These are phyloP conservation scores for Zaprionus inermis DNA, from an alignment of 1,140 invertebrate species.

Conservation along the genomic window DNA sequence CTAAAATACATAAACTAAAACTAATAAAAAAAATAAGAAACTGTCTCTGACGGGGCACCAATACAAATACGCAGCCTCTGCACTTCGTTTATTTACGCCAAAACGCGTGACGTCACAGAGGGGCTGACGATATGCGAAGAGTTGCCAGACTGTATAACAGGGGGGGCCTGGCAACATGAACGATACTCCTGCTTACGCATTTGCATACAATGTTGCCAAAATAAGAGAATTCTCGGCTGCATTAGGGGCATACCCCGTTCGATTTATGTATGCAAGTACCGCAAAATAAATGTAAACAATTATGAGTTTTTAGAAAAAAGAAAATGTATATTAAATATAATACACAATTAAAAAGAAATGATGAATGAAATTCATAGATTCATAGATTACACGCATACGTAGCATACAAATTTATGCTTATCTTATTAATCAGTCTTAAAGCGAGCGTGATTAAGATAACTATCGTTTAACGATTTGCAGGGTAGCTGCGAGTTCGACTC, in stretches of 20 bases:
- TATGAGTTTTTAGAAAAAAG: not conserved
- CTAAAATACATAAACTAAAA: conserved; percentile 55
- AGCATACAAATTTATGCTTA: not conserved
- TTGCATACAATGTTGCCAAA: not conserved
- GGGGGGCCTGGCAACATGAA: not conserved
- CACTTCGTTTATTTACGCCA: not conserved
- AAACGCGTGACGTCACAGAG: conserved; percentile 17
- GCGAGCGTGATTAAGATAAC: not conserved
- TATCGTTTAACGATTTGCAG: conserved; percentile 18
- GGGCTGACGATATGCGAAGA: not conserved
- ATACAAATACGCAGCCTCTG: not conserved
- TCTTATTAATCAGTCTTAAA: not conserved
- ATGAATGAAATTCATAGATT: too few species aligned
- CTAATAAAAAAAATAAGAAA: conserved; percentile 23
- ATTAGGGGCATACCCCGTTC: not conserved
- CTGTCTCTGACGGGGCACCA: conserved; percentile 22
- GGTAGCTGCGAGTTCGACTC: conserved; percentile 28
- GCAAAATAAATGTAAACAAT: not conserved
- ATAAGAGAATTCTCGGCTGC: not conserved
- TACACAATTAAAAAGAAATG: not conserved
- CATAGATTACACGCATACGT: not conserved
- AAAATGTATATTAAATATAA: not conserved
- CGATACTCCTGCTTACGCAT: not conserved
- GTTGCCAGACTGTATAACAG: conserved; percentile 20
- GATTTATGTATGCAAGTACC: too few species aligned